Evolutionary conservation across 2,888 invertebrate species (phyloP), one percentile per base, ranked within the genome.

Genomic region (Pheosia tremula): DNA sequence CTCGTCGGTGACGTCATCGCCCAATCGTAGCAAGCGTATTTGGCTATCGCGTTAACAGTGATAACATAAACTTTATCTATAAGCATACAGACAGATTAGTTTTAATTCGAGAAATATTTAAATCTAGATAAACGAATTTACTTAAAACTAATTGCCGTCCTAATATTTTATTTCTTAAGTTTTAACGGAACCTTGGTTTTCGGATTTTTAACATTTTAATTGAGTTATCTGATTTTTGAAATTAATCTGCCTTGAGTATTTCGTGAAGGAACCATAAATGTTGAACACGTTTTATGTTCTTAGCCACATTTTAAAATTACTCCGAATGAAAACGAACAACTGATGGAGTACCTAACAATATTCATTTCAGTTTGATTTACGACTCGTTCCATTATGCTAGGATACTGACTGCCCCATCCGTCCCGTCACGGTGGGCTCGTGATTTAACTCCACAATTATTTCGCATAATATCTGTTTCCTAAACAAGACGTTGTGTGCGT

Each of bases 401-500:
- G 24, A 52, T 36, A 52, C 24, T 52, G 52, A 6, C 49, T 10
- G 43, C 9, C 43, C 43, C 43, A 9, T n/a, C 47, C 69, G 75
- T 64, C 64, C 81, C 72, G 86, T 88, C 90, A 89, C 82, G 89
- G 90, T 90, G 90, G 91, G 84, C 88, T 65, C 77, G 76, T 81
- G 78, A 81, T 82, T 85, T 81, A 80, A 82, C 77, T 76, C 70
- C 57, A 63, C 81, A 69, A 80, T 86, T 85, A 82, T 84, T 77
- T 74, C 60, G 71, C 73, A 78, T 74, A 83, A 77, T 80, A 75
- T 77, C 65, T 91, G 87, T 91, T 89, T 88, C 77, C 77, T 86
- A 88, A 91, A 91, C 89, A 91, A 91, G 88, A 89, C 81, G 82
- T 88, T 84, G 86, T 89, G 82, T 77, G 83, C 76, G 73, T 56